Percentiles rank a stretch among this genome's conserved stretches.
Conservation (phyloP, 2,797 vertebrate species). For the Poliocrania exsul region DNA sequence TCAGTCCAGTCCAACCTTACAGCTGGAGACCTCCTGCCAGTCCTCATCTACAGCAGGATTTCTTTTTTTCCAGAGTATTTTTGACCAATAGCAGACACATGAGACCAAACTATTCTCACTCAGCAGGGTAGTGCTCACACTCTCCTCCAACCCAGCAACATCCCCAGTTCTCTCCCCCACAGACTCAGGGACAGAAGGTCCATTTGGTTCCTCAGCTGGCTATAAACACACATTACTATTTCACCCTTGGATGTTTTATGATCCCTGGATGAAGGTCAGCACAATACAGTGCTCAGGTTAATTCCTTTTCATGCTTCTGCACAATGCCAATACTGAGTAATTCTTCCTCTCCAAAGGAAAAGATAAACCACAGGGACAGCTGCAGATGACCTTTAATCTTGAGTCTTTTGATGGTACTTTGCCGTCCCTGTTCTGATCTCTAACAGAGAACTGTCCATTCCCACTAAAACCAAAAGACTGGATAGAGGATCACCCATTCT, state of each 20-base stretch:
- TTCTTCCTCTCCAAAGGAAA: background rate
- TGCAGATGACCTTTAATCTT: background rate
- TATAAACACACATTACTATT: background rate
- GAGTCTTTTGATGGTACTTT: background rate
- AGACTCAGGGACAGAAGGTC: accelerated
- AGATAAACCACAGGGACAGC: background rate
- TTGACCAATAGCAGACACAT: background rate
- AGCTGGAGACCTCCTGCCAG: background rate
- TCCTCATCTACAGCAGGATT: background rate
- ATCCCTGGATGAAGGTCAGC: background rate
- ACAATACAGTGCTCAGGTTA: background rate
- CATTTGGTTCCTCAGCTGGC: background rate
- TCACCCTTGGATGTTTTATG: background rate
- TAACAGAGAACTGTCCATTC: background rate
- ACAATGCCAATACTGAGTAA: accelerated
- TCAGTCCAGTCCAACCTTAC: background rate
- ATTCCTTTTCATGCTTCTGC: background rate
- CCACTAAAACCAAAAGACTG: too few relatives aligned
- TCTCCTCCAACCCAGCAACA: background rate
- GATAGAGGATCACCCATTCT: background rate
- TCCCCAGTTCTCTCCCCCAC: background rate
- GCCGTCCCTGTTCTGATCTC: background rate
- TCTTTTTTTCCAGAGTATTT: accelerated
- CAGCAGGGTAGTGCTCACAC: background rate
- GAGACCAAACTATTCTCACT: background rate